phyloP scores from a whole-genome alignment of 1,140 invertebrate species.

The Bombus ignitus region DNA sequence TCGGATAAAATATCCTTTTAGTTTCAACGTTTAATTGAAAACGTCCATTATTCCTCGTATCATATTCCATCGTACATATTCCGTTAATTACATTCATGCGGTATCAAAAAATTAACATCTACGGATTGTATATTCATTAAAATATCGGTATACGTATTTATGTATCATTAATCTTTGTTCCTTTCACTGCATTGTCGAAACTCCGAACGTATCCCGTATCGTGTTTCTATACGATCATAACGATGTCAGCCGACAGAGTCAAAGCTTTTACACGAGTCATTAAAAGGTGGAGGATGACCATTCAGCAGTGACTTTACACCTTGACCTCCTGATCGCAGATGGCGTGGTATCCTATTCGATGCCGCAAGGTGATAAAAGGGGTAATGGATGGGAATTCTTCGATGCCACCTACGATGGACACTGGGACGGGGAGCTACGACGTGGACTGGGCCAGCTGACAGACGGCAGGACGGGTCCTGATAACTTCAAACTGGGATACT shows the following conservation, averaged over 20 bases:
- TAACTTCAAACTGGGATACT: constrained; percentile 88
- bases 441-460: constrained; percentile 88
- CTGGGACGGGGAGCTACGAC: constrained; percentile 85
- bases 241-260: not conserved
- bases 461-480: constrained; percentile 88
- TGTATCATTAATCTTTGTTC: not conserved
- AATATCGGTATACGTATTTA: no score
- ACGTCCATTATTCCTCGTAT: not conserved
- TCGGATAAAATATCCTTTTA: not conserved
- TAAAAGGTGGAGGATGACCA: not conserved
- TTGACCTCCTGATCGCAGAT: constrained; percentile 83
- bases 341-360: constrained; percentile 91
- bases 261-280: constrained; percentile 7
- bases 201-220: not conserved
- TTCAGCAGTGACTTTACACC: constrained; percentile 24
- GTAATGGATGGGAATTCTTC: constrained; percentile 88
- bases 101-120: not conserved
- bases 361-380: constrained; percentile 90
- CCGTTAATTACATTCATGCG: not conserved
- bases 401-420: constrained; percentile 92
- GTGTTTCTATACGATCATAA: not conserved
- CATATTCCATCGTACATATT: not conserved
- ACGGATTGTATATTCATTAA: no score
- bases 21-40: not conserved
- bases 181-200: no score